Base-by-base conservation (phyloP, 1,140 invertebrate genomes). In the Rhopalosiphum padi region DNA sequence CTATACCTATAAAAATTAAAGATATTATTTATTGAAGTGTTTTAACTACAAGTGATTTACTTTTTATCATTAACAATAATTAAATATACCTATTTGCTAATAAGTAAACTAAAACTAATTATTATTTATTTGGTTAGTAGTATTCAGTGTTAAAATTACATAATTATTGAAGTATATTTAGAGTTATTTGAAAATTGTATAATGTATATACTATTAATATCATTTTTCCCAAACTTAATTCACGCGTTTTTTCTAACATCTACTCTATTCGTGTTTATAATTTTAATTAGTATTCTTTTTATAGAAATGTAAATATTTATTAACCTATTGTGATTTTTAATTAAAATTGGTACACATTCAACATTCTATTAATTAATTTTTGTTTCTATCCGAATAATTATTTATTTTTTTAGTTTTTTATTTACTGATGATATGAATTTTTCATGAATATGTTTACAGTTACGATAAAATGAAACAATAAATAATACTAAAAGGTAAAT, bases 301-400 rank as follows among this genome's bases (percentile, higher is more conserved):
- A n/a, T 77, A 77, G 60, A n/a, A 77, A 77, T 77, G 60, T 77
- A 77, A 77, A 77, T n/a, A 77, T n/a, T 77, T n/a, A 77, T 77
- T 4, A 8, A n/a, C 15, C 15, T 77, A n/a, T n/a, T 18, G n/a
- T 77, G 5, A 77, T n/a, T 77, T 77, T 77, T n/a, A n/a, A 77
- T n/a, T 77, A 77, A 77, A 77, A 77, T 77, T n/a, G 30, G n/a
- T 18, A 35, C 60, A 77, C 60, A n/a, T 35, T 77, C 60, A n/a
- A 77, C 30, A 35, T 68, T 68, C 30, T 68, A 68, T n/a, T 77
- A 77, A 77, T 77, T 77, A n/a, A n/a, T 77, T 77, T 68, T n/a
- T 77, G 30, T 77, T 68, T 68, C 30, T 15, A n/a, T 68, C 18
- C 30, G 30, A 68, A 68, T 68, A 25, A 30, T 55, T n/a, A 68